Evolutionary conservation across 2,888 invertebrate genomes (phyloP).

Genomic region (Cylloceria caligata): DNA sequence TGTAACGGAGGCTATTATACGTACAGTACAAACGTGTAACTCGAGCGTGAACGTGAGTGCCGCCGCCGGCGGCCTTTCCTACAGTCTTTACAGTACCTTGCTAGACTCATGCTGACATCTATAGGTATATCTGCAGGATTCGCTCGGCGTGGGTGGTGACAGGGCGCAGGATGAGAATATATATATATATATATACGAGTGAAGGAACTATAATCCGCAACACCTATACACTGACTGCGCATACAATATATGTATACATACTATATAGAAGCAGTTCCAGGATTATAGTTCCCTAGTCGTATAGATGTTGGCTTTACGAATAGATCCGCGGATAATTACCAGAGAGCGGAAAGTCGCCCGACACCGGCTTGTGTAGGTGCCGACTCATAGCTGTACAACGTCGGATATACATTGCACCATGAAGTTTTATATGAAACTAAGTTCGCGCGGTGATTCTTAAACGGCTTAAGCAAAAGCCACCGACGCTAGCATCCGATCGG

Average conservation of each 20-base stretch:
- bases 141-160: constrained; percentile 52
- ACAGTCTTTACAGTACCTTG: constrained; percentile 22
- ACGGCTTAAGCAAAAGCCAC: constrained; percentile 43
- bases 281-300: constrained; percentile 16
- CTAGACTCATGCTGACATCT: constrained; percentile 11
- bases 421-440: constrained; percentile 41
- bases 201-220: no score
- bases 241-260: no score
- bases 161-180: constrained; percentile 39
- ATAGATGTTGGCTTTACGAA: constrained; percentile 10
- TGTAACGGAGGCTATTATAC: constrained; percentile 61
- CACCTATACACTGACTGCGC: no score
- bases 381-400: constrained; percentile 6
- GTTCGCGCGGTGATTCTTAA: constrained; percentile 20
- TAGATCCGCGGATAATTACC: constrained; percentile 44
- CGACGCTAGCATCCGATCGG: constrained; percentile 66
- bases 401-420: constrained; percentile 4
- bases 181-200: constrained; percentile 2
- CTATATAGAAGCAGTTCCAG: constrained; percentile 1
- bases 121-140: neutral
- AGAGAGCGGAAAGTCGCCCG: neutral
- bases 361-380: constrained; percentile 20
- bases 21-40: constrained; percentile 63
- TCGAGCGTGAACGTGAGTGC: constrained; percentile 64
- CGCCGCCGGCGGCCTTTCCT: constrained; percentile 52